Base-by-base conservation (phyloP, 1,140 invertebrate species). In the Bombus superbus region DNA sequence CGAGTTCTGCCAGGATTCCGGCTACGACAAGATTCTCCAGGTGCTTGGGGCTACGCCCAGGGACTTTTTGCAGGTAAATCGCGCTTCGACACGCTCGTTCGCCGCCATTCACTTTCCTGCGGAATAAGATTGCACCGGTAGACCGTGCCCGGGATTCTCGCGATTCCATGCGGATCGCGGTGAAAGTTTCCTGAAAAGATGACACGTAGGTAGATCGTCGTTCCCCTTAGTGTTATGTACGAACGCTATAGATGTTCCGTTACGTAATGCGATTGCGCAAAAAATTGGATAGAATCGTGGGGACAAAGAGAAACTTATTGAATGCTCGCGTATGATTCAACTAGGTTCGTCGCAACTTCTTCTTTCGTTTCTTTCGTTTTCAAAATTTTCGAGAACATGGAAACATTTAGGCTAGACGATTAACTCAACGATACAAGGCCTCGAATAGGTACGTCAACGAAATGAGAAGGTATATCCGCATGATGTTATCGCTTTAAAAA, bases 1-100 rank as follows among this genome's bases (percentile, higher is more conserved):
- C 92, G 98, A 99, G 94, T 99, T 98, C 93, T 99, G 98, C 90
- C 98, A 99, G 95, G 98, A 99, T 93, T 99, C 98, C 32, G 98
- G 98, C 40, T 99, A 98, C 93, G 98, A 98, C 92, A 98, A 98
- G 95, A 99, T 99, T 88, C 95, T 99, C 9, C 98, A 98, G 95
- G 98, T 99, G 0, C 95, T 99, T 2, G 98, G 98, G 71, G 98
- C 98, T n/a, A 98, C 98, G 11, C 98, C 98, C 6, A 95, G 98
- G 78, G 98, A 99, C 95, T 99, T 99, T 94, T 95, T 99, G 78
- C 98, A 98, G 96, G 98, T 98, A 95, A 94, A 82, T 76, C 32
- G 18, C 15, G n/a, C n/a, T 6, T 40, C 35, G 59, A 40, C 42
- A 35, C 40, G 40, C 25, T 22, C 22, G 4, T 40, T 11, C 40